Evolutionary conservation across 2,113 vertebrate species (phyloP).

Genomic region (Pteruthius melanotis): DNA sequence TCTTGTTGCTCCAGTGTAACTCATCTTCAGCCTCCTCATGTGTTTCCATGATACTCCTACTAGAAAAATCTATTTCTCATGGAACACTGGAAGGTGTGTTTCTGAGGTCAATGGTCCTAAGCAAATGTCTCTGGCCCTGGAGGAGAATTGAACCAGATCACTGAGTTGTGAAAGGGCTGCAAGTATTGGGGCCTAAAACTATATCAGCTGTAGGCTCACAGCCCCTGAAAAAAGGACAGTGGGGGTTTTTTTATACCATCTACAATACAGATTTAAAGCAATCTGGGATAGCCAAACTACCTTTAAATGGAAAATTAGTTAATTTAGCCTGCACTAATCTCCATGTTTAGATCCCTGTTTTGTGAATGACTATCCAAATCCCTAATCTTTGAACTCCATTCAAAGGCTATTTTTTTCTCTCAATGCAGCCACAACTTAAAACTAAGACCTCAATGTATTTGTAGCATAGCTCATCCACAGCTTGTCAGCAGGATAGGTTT

Average conservation of each 20-base stretch:
- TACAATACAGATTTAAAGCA: neutral
- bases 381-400: neutral
- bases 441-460: neutral
- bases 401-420: neutral
- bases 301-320: neutral
- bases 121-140: neutral
- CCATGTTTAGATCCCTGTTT: neutral
- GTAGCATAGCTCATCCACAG: neutral
- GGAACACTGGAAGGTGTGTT: neutral
- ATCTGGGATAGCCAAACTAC: neutral
- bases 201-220: neutral
- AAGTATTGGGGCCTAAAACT: neutral
- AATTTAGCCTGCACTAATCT: neutral
- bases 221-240: neutral
- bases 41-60: neutral
- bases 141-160: neutral
- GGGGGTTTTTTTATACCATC: neutral
- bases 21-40: neutral
- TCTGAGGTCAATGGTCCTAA: neutral
- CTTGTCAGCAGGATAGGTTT: neutral
- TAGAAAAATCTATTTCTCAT: neutral
- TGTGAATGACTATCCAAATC: neutral
- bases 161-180: neutral
- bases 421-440: rapidly evolving
- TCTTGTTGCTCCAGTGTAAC: neutral